Conservation (phyloP, 2,113 vertebrate genomes). For the Ellobius talpinus region DNA sequence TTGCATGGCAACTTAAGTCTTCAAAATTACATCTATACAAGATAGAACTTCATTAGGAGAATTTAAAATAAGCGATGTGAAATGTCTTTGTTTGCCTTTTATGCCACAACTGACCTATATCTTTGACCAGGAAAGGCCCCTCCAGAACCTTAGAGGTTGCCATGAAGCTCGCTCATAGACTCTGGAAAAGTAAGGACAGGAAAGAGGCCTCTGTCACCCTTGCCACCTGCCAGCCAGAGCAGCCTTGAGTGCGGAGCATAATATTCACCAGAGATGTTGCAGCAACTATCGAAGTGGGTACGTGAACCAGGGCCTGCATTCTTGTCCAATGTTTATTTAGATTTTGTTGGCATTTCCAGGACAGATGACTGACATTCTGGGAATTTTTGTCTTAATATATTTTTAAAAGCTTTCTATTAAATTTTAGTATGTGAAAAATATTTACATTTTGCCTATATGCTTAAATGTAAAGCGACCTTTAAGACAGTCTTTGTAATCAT, state of each 20-base stretch:
- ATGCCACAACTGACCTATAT: not conserved
- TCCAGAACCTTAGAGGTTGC: not conserved
- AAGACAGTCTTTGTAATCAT: not conserved
- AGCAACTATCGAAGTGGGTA: not conserved
- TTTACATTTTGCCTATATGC: not conserved
- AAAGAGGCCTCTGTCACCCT: not conserved
- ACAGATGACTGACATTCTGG: not conserved
- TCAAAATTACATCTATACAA: constrained; percentile 18
- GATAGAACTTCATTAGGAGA: not conserved
- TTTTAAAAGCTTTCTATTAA: constrained; percentile 3
- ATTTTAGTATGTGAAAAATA: constrained; percentile 23
- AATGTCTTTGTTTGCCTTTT: not conserved
- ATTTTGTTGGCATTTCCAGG: constrained; percentile 48
- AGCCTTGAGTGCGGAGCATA: not conserved
- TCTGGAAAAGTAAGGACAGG: not conserved
- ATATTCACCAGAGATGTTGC: not conserved
- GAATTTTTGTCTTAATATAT: constrained; percentile 30
- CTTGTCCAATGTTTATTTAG: not conserved
- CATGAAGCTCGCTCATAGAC: not conserved
- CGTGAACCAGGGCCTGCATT: not conserved
- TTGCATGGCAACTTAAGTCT: not conserved
- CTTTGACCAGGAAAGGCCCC: not conserved
- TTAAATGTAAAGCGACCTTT: constrained; percentile 10
- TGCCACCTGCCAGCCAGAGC: too few species aligned
- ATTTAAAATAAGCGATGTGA: not conserved